Conservation (phyloP, 2,888 invertebrate species). For the Baronia brevicornis region DNA sequence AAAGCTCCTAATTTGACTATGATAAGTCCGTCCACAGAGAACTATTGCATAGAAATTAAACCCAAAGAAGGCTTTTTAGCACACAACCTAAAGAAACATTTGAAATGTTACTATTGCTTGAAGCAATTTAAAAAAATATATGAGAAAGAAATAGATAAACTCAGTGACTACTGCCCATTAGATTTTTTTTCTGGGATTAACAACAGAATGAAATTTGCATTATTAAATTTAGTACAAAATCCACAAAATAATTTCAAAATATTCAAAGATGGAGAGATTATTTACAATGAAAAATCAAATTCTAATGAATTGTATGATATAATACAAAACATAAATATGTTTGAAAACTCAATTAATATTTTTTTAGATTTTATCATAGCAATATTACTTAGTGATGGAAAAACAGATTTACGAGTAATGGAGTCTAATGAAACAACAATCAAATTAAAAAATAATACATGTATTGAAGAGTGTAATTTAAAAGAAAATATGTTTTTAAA, state of each 20-base stretch:
- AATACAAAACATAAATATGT: conserved; percentile 28
- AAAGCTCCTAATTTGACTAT: conserved; percentile 59
- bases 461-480: conserved; percentile 26
- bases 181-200: conserved; percentile 80
- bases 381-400: conserved; percentile 33
- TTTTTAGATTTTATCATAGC: conserved; percentile 49
- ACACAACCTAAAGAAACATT: conserved; percentile 36
- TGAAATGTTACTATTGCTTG: conserved; percentile 74
- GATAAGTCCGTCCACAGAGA: conserved; percentile 34
- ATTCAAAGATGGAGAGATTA: conserved; percentile 57
- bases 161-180: conserved; percentile 81
- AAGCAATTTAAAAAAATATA: conserved; percentile 75
- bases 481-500: conserved; percentile 30
- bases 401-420: conserved; percentile 15
- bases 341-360: conserved; percentile 28
- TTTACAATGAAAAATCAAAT: conserved; percentile 39
- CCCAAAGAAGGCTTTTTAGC: conserved; percentile 79
- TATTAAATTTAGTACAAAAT: conserved; percentile 63
- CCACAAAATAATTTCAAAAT: conserved; percentile 81
- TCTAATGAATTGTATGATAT: conserved; percentile 27
- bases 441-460: conserved; percentile 19
- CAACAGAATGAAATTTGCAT: conserved; percentile 70
- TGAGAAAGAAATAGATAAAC: conserved; percentile 59
- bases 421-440: conserved; percentile 9
- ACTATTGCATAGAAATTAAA: conserved; percentile 79